phyloP scores from a whole-genome alignment of 1,140 invertebrate species.

The Lepidurus packardi region DNA sequence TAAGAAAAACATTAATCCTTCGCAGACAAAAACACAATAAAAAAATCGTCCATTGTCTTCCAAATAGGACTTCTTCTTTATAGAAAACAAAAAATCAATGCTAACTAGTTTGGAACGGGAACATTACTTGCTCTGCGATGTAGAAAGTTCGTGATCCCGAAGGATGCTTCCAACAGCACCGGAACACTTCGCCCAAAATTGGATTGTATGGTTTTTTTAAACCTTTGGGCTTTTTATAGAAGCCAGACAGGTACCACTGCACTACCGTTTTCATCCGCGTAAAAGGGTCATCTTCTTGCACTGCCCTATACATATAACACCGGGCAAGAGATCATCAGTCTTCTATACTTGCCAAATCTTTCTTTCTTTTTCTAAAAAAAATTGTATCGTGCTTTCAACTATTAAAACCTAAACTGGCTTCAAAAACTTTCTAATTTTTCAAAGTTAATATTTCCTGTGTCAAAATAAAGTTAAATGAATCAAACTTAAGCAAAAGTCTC shows the following conservation, averaged over 20 bases:
- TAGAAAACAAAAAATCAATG: neutral
- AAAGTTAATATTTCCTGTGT: no score
- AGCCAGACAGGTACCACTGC: conserved; percentile 81
- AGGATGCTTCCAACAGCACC: conserved; percentile 82
- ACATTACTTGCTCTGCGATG: conserved; percentile 76
- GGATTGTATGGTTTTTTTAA: conserved; percentile 96
- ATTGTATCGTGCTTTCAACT: no score
- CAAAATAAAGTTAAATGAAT: no score
- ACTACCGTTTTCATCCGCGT: conserved; percentile 82
- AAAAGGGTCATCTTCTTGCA: conserved; percentile 77
- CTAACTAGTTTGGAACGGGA: neutral
- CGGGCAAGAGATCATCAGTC: no score
- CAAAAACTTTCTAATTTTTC: no score
- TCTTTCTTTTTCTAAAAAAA: no score
- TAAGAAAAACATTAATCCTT: conserved; percentile 26
- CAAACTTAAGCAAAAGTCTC: no score
- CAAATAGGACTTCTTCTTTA: neutral
- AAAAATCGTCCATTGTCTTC: neutral
- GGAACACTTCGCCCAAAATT: conserved; percentile 82
- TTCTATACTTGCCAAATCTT: no score
- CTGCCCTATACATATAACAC: conserved; percentile 59
- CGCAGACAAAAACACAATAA: neutral
- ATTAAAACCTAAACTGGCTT: no score
- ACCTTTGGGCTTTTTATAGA: conserved; percentile 80
- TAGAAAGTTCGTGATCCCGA: conserved; percentile 84